phyloP scores from a whole-genome alignment of 2,888 invertebrate species.

The Emesis castigata region DNA sequence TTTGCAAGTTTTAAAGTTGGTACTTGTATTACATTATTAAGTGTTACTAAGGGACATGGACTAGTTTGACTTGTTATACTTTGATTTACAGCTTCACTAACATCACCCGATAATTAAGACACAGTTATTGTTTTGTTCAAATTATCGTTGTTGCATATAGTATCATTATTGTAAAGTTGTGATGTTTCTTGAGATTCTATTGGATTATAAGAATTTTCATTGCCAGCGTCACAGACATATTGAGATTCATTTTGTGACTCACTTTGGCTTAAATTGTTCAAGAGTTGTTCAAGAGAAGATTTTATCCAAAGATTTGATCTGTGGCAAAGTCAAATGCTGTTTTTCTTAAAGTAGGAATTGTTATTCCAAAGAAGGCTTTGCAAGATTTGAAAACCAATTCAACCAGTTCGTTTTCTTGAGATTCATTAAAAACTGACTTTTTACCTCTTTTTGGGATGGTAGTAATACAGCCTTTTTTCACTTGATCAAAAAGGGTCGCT shows the following conservation, averaged over 20 bases:
- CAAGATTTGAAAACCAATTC: conserved; percentile 51
- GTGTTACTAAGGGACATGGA: neutral
- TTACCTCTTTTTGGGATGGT: conserved; percentile 13
- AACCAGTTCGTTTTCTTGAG: conserved; percentile 55
- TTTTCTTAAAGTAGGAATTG: conserved; percentile 1
- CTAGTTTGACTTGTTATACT: too few species aligned
- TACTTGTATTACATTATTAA: neutral
- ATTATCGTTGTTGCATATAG: conserved; percentile 4
- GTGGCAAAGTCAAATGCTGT: too few species aligned
- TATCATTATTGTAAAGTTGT: neutral
- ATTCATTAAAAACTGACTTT: conserved; percentile 6
- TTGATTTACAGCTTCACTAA: too few species aligned
- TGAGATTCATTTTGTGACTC: conserved; percentile 34
- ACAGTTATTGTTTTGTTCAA: conserved; percentile 18
- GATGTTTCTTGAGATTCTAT: neutral
- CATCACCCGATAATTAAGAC: neutral
- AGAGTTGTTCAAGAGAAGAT: neutral
- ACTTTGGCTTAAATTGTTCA: neutral
- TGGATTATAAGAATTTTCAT: conserved; percentile 10
- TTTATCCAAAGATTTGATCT: neutral
- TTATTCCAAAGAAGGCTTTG: conserved; percentile 30
- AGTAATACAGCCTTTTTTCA: conserved; percentile 13
- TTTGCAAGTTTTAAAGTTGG: neutral
- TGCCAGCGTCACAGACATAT: conserved; percentile 15
- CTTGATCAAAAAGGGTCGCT: conserved; percentile 46